Evolutionary conservation across 1,140 invertebrate species (phyloP), one percentile per base, ranked within the genome.

Genomic region (Microplitis demolitor): DNA sequence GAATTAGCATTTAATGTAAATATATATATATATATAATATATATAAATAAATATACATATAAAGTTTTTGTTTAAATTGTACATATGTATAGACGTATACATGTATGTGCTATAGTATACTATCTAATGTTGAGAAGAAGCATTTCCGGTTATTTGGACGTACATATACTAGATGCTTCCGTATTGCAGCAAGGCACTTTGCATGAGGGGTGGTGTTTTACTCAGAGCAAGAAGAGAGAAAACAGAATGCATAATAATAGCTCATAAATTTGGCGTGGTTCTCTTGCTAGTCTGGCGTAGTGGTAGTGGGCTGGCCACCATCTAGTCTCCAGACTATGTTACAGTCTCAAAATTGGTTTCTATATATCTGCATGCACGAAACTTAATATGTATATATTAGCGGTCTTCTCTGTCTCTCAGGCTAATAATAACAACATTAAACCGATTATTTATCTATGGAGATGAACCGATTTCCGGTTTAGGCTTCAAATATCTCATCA

Each of bases 211-310:
- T 51, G 33, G 35, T 58, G 60, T 66, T 53, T 70, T 24, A 34
- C 16, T 37, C 31, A 35, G 63, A 54, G 37, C 50, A 69, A 67
- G 70, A 70, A 76, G 73, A 16, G 75, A 71, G 64, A 78, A 76
- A 80, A 76, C 77, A 76, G 76, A 80, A 80, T 78, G 79, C 79
- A 80, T 80, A 80, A 79, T 80, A 80, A 80, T 80, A 77, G 76
- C 77, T 80, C 79, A 80, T 80, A 80, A 80, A 80, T 80, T 79
- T 73, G 71, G 70, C 56, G 69, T 73, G 73, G 66, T 77, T 74
- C 61, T 72, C 73, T 75, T 77, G 72, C 77, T 75, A 66, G 63
- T 77, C 71, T 71, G 71, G 39, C 11, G 5, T 11, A 45, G 39
- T 45, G 11, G 39, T 0, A 45, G 72, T 72, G 61, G 74, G 66